phyloP scores from a whole-genome alignment of 2,113 vertebrate species.

The Oryzias curvinotus region DNA sequence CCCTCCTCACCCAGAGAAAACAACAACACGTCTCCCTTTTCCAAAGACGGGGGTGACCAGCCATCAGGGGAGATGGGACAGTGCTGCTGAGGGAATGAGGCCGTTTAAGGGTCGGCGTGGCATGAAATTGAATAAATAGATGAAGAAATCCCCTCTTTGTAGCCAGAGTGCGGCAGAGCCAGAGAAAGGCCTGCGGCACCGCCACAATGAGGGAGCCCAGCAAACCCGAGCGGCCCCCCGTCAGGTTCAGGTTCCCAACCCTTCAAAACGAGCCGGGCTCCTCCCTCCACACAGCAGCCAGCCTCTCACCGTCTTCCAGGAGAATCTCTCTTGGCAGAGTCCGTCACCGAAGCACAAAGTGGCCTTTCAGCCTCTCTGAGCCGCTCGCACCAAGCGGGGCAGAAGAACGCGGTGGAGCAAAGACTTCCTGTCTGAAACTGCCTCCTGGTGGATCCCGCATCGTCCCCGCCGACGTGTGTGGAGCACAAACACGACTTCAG shows the following conservation, averaged over 20 bases:
- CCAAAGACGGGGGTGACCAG: constrained; percentile 40
- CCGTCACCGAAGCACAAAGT: constrained; percentile 80
- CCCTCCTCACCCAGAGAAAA: constrained; percentile 53
- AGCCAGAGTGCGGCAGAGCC: constrained; percentile 75
- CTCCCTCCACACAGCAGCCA: constrained; percentile 49
- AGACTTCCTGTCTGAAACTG: constrained; percentile 37
- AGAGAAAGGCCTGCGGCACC: constrained; percentile 82
- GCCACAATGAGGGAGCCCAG: constrained; percentile 73
- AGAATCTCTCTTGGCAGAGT: constrained; percentile 65
- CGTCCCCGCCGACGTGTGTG: not conserved
- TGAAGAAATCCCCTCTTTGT: constrained; percentile 86
- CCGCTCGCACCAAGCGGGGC: constrained; percentile 66
- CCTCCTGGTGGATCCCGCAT: constrained; percentile 17
- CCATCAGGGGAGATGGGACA: constrained; percentile 69
- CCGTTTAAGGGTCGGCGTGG: constrained; percentile 72
- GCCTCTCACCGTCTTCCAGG: constrained; percentile 77
- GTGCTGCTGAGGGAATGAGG: constrained; percentile 67
- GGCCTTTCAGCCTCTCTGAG: constrained; percentile 85
- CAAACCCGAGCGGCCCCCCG: constrained; percentile 60
- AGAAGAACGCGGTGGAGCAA: constrained; percentile 26
- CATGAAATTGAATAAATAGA: constrained; percentile 87
- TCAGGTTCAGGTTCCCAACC: constrained; percentile 54
- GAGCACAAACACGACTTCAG: not conserved
- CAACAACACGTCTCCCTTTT: constrained; percentile 62
- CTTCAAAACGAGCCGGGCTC: constrained; percentile 27